Evolutionary conservation across 2,888 invertebrate genomes (phyloP).

Genomic region (Scrobipalpa costella): DNA sequence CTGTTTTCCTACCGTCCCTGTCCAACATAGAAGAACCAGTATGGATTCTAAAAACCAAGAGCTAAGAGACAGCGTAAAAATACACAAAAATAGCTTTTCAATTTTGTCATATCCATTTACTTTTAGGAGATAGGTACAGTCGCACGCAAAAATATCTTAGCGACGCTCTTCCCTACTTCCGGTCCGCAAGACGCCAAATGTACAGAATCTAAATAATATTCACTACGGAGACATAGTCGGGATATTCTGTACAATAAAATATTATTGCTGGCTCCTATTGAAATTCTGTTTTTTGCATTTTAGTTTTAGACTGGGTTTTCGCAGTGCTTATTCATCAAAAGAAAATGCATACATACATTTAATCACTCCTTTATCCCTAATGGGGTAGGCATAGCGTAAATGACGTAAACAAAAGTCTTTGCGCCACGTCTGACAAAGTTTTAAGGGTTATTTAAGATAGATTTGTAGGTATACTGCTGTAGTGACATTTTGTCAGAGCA

Average conservation of each 20-base stretch:
- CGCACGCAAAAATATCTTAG: constrained; percentile 35
- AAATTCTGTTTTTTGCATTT: constrained; percentile 7
- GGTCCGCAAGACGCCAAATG: constrained; percentile 41
- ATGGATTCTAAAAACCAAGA: no score
- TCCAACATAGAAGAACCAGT: no score
- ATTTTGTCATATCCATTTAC: constrained; percentile 9
- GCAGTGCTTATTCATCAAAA: background rate
- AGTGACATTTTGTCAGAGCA: no score
- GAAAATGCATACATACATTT: no score
- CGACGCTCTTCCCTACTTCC: constrained; percentile 31
- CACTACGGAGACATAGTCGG: constrained; percentile 27
- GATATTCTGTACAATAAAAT: background rate
- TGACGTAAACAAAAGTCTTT: no score
- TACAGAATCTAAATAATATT: constrained; percentile 52
- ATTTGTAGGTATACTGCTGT: no score
- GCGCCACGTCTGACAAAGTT: no score
- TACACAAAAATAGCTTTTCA: background rate
- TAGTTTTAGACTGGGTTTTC: background rate
- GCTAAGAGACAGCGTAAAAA: background rate
- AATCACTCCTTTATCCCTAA: no score
- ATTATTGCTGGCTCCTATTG: constrained; percentile 2
- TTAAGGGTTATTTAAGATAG: no score
- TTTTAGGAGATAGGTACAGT: constrained; percentile 25
- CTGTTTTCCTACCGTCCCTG: no score
- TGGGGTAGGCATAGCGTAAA: no score